A percentile compares a stretch with the other conserved stretches of the same genome.
phyloP scores from a whole-genome alignment of 2,797 vertebrate genomes.

The Graptemys geographica region DNA sequence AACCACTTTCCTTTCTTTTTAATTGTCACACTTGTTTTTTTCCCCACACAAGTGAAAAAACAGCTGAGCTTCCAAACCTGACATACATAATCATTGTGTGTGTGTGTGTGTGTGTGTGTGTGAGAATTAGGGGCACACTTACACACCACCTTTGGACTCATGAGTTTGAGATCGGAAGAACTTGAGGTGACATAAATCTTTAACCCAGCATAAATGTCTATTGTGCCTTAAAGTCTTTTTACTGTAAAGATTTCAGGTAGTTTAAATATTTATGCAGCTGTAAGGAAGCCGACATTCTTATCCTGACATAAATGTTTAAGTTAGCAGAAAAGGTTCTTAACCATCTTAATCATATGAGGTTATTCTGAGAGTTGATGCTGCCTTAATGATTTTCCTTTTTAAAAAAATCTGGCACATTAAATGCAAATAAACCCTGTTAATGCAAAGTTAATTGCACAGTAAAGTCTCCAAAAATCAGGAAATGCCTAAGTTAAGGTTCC shows the following conservation, averaged over 20 bases:
- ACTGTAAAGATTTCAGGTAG: conserved; percentile 16
- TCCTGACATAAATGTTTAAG: background rate
- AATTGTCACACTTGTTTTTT: background rate
- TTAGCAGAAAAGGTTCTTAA: background rate
- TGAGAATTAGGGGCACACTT: conserved; percentile 31
- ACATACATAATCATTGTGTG: conserved; percentile 2
- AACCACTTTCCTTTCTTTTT: background rate
- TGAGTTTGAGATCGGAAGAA: background rate
- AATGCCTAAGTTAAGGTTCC: background rate
- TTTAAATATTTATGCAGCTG: conserved; percentile 16
- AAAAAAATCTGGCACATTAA: background rate
- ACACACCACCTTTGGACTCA: background rate
- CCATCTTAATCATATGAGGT: background rate
- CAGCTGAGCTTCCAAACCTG: background rate
- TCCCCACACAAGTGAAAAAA: background rate
- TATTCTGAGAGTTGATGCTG: background rate
- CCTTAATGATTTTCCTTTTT: background rate
- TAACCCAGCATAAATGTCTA: background rate
- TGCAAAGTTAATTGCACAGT: background rate
- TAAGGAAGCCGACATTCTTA: conserved; percentile 20
- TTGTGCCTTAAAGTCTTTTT: conserved; percentile 1
- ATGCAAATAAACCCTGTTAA: background rate
- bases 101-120: conserved; percentile 33
- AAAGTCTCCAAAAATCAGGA: background rate
- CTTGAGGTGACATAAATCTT: conserved; percentile 47